Conservation (phyloP, 2,888 invertebrate species). For the Melitaea athalia region DNA sequence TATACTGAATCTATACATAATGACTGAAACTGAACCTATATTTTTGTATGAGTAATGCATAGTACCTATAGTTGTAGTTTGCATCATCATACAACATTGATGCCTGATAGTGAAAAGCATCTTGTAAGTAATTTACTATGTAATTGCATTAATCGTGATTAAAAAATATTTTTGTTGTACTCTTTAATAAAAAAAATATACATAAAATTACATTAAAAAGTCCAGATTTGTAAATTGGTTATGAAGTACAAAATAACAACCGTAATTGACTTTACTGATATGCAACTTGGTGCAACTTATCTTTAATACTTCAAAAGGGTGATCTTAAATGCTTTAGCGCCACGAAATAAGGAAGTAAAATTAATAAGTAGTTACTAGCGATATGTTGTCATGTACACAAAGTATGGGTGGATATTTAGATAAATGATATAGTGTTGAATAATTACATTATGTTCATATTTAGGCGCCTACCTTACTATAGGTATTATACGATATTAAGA, state of each 20-base stretch:
- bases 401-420: constrained; percentile 14
- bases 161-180: constrained; percentile 9
- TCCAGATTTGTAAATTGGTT: constrained; percentile 15
- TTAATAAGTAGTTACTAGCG: constrained; percentile 13
- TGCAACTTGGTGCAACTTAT: constrained; percentile 25
- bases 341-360: constrained; percentile 22
- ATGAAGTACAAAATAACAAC: constrained; percentile 7
- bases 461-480: background rate
- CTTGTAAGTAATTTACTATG: no score
- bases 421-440: constrained; percentile 21
- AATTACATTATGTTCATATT: constrained; percentile 10
- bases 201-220: constrained; percentile 3
- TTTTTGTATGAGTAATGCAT: no score
- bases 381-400: constrained; percentile 26
- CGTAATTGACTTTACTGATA: constrained; percentile 22
- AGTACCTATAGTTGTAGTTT: no score
- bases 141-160: background rate
- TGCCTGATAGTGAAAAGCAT: no score
- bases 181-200: constrained; percentile 2
- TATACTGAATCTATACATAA: no score
- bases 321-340: constrained; percentile 14
- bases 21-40: no score
- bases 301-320: constrained; percentile 24
- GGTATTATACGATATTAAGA: constrained; percentile 8
- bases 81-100: no score